Evolutionary conservation across 2,113 vertebrate species (phyloP).

Genomic region (Tachysurus fulvidraco): DNA sequence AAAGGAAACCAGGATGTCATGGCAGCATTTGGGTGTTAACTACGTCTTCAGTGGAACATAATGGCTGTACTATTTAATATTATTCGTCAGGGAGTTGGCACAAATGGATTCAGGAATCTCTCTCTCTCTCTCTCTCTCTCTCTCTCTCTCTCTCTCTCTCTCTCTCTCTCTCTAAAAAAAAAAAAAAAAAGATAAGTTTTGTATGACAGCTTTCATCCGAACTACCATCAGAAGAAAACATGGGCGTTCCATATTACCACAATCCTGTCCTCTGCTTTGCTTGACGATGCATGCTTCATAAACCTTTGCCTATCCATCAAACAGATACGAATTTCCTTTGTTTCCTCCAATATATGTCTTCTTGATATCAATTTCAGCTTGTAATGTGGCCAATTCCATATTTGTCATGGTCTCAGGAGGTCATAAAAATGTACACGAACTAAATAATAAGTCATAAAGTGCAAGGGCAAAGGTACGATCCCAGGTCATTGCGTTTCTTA

Average conservation of each 20-base stretch:
- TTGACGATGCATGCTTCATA: neutral
- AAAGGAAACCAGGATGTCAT: constrained; percentile 14
- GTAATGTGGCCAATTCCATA: neutral
- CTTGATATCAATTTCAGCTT: neutral
- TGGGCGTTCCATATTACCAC: neutral
- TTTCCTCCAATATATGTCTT: neutral
- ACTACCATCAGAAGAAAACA: constrained; percentile 17
- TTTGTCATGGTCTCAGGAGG: neutral
- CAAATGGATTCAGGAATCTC: neutral
- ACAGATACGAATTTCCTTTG: neutral
- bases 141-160: neutral
- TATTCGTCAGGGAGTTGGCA: constrained; percentile 22
- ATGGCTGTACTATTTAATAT: constrained; percentile 33
- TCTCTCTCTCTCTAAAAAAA: no score
- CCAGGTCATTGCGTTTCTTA: neutral
- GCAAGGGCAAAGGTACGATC: neutral
- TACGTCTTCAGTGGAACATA: constrained; percentile 35
- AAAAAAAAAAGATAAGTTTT: neutral
- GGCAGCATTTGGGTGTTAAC: constrained; percentile 23
- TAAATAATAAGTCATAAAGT: neutral
- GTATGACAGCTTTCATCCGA: neutral
- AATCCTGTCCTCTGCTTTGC: neutral
- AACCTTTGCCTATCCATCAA: constrained; percentile 4
- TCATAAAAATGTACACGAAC: neutral
- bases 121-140: neutral